phyloP scores from a whole-genome alignment of 2,888 invertebrate genomes.

The Leucophenga montana region DNA sequence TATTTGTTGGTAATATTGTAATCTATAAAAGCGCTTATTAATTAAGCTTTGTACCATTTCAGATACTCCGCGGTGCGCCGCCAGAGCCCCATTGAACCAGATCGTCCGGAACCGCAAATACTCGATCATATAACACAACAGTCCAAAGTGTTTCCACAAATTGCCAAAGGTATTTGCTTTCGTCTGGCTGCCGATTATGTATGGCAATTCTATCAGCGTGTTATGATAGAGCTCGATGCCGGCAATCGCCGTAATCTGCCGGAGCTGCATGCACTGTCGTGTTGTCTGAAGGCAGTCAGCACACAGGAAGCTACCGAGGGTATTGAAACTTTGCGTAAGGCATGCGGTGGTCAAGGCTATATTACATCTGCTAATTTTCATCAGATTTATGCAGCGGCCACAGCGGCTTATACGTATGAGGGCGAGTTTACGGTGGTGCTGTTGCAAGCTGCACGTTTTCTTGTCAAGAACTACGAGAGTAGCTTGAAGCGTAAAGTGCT shows the following conservation, averaged over 20 bases:
- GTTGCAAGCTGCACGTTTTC: slow-evolving; percentile 88
- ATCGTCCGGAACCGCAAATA: slow-evolving; percentile 88
- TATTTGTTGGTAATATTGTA: neutral
- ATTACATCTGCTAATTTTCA: slow-evolving; percentile 88
- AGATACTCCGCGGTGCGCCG: slow-evolving; percentile 86
- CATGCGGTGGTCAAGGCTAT: slow-evolving; percentile 97
- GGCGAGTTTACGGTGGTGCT: slow-evolving; percentile 96
- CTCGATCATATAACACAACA: slow-evolving; percentile 95
- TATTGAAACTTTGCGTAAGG: slow-evolving; percentile 87
- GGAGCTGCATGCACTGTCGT: slow-evolving; percentile 89
- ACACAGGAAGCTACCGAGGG: slow-evolving; percentile 82
- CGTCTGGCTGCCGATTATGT: slow-evolving; percentile 83
- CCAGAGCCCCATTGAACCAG: slow-evolving; percentile 87
- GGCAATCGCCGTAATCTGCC: slow-evolving; percentile 86
- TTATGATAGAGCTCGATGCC: slow-evolving; percentile 82
- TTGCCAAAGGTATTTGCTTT: slow-evolving; percentile 87
- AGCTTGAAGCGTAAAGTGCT: slow-evolving; percentile 76
- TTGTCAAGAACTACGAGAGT: slow-evolving; percentile 84
- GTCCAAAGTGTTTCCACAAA: slow-evolving; percentile 88
- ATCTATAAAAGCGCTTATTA: neutral
- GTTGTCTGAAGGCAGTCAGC: slow-evolving; percentile 91
- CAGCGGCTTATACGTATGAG: slow-evolving; percentile 94
- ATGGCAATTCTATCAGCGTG: slow-evolving; percentile 87
- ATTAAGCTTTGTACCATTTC: neutral
- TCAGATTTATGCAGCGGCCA: slow-evolving; percentile 84